phyloP scores from a whole-genome alignment of 2,113 vertebrate species.

The Eulemur rufifrons region DNA sequence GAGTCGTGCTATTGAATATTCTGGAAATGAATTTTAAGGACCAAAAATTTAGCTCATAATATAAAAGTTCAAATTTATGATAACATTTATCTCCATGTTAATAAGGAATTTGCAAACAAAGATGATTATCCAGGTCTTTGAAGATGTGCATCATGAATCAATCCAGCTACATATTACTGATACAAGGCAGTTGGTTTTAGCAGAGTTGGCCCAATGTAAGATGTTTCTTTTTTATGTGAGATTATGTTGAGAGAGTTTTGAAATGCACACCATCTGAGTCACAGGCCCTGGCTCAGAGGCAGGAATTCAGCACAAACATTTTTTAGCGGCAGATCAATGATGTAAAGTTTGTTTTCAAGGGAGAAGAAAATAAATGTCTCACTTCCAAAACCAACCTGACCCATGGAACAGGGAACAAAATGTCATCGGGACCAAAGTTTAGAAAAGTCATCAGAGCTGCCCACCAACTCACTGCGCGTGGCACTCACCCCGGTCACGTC shows the following conservation, averaged over 20 bases:
- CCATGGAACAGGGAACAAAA: neutral
- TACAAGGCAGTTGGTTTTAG: conserved; percentile 67
- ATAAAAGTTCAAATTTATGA: conserved; percentile 82
- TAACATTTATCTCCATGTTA: conserved; percentile 79
- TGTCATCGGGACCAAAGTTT: neutral
- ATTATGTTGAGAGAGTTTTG: conserved; percentile 72
- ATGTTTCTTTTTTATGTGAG: conserved; percentile 75
- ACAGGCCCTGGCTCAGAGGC: conserved; percentile 59
- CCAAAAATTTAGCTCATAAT: conserved; percentile 78
- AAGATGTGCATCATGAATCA: conserved; percentile 75
- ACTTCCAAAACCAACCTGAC: conserved; percentile 53
- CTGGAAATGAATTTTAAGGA: conserved; percentile 82
- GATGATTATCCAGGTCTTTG: conserved; percentile 82
- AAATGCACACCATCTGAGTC: conserved; percentile 77
- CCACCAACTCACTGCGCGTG: neutral
- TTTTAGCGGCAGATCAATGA: conserved; percentile 70
- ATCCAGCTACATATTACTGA: conserved; percentile 66
- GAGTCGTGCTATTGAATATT: conserved; percentile 81
- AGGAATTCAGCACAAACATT: conserved; percentile 73
- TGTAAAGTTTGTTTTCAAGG: conserved; percentile 76
- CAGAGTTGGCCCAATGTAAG: conserved; percentile 57
- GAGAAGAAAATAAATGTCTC: conserved; percentile 59
- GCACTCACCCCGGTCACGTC: neutral
- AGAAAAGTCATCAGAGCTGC: neutral
- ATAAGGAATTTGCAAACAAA: conserved; percentile 84